phyloP scores from a whole-genome alignment of 2,888 invertebrate genomes.

The Archips xylosteana region DNA sequence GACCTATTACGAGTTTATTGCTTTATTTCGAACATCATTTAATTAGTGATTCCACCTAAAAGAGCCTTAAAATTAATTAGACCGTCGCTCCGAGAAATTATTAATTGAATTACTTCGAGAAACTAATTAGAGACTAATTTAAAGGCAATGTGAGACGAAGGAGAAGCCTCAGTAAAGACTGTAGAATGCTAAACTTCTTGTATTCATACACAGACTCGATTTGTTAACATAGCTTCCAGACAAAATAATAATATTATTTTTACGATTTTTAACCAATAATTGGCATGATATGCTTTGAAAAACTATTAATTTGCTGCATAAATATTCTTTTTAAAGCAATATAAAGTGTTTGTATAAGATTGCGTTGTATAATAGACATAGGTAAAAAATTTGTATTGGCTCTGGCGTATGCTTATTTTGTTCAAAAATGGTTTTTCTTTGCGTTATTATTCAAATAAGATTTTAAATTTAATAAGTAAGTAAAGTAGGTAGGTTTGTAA shows the following conservation, averaged over 20 bases:
- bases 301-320: too few species aligned
- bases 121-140: not conserved
- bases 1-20: not conserved
- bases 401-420: too few species aligned
- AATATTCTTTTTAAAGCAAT: too few species aligned
- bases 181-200: not conserved
- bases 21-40: conserved; percentile 19
- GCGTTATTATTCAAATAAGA: too few species aligned
- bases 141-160: not conserved
- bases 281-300: not conserved
- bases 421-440: too few species aligned
- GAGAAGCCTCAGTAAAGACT: not conserved
- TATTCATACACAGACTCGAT: not conserved
- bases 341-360: too few species aligned
- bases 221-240: not conserved
- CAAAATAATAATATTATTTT: too few species aligned
- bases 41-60: conserved; percentile 11
- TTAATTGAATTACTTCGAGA: conserved; percentile 21
- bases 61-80: conserved; percentile 15
- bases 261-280: not conserved
- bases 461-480: not conserved
- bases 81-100: conserved; percentile 5
- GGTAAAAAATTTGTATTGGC: too few species aligned
- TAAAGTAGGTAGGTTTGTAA: too few species aligned
- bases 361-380: too few species aligned